phyloP scores from a whole-genome alignment of 2,888 invertebrate species.

The Rhamphomyia laevipes region DNA sequence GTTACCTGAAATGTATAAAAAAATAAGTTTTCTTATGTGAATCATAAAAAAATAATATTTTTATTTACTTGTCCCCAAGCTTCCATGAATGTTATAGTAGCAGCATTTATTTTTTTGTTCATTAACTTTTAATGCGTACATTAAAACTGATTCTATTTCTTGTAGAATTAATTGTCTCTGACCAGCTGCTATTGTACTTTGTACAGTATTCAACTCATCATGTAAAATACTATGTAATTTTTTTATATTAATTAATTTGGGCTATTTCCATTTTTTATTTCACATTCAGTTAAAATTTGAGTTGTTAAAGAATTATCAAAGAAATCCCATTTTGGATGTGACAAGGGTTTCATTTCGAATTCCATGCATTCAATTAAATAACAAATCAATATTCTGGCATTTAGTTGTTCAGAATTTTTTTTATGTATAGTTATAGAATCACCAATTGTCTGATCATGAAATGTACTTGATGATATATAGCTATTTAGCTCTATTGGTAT shows the following conservation, averaged over 20 bases:
- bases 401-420: slow-evolving; percentile 19
- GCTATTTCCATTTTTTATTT: slow-evolving; percentile 37
- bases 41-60: background rate
- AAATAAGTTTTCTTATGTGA: background rate
- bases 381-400: slow-evolving; percentile 40
- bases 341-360: slow-evolving; percentile 40
- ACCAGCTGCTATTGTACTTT: slow-evolving; percentile 52
- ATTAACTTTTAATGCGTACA: slow-evolving; percentile 66
- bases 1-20: slow-evolving; percentile 45
- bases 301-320: slow-evolving; percentile 53
- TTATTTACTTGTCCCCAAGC: slow-evolving; percentile 70
- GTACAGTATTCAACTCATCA: slow-evolving; percentile 51
- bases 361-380: slow-evolving; percentile 45
- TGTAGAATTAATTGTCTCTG: slow-evolving; percentile 57
- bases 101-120: slow-evolving; percentile 55
- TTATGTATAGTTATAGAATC: slow-evolving; percentile 12
- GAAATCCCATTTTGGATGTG: slow-evolving; percentile 52
- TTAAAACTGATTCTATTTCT: slow-evolving; percentile 56
- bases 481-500: slow-evolving; percentile 27
- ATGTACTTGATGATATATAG: slow-evolving; percentile 17
- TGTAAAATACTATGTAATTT: slow-evolving; percentile 52
- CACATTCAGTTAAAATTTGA: slow-evolving; percentile 44
- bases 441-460: slow-evolving; percentile 10
- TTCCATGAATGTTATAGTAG: slow-evolving; percentile 69
- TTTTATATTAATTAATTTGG: slow-evolving; percentile 51